These are phyloP conservation scores for Papilio elwesi DNA, from an alignment of 2,888 invertebrate species.

Conservation along the genomic window DNA sequence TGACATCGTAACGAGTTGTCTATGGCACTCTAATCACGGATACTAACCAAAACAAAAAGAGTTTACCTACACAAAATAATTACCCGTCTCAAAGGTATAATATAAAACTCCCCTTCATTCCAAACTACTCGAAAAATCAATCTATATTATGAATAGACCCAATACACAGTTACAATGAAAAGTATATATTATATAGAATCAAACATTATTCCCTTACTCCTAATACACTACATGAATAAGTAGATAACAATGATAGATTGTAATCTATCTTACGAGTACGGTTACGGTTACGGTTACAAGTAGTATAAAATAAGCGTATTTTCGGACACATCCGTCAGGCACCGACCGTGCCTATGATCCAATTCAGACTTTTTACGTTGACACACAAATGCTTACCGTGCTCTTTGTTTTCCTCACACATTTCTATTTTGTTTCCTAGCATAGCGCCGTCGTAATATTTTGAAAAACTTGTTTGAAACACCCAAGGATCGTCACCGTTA, in stretches of 20 bases:
- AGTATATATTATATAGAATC: conserved; percentile 25
- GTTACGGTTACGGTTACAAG: conserved; percentile 78
- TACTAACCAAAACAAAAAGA: conserved; percentile 39
- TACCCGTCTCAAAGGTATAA: conserved; percentile 70
- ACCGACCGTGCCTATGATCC: conserved; percentile 70
- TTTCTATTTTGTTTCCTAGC: conserved; percentile 26
- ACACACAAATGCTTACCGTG: conserved; percentile 51
- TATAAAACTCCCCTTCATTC: conserved; percentile 46
- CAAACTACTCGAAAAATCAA: conserved; percentile 54
- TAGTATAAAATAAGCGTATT: conserved; percentile 83
- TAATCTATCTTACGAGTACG: conserved; percentile 74
- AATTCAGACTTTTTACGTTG: conserved; percentile 77
- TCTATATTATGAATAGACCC: conserved; percentile 49
- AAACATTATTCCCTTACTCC: conserved; percentile 27
- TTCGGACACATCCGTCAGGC: conserved; percentile 76
- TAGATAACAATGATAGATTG: conserved; percentile 69
- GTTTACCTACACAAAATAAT: conserved; percentile 45
- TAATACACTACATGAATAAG: conserved; percentile 48
- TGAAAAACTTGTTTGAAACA: background rate
- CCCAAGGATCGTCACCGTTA: too few species aligned
- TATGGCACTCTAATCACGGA: conserved; percentile 80
- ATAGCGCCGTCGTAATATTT: background rate
- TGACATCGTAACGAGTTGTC: conserved; percentile 46
- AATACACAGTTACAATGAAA: conserved; percentile 26
- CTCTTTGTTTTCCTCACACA: conserved; percentile 19